phyloP scores from a whole-genome alignment of 2,888 invertebrate species.

The Alitta virens region DNA sequence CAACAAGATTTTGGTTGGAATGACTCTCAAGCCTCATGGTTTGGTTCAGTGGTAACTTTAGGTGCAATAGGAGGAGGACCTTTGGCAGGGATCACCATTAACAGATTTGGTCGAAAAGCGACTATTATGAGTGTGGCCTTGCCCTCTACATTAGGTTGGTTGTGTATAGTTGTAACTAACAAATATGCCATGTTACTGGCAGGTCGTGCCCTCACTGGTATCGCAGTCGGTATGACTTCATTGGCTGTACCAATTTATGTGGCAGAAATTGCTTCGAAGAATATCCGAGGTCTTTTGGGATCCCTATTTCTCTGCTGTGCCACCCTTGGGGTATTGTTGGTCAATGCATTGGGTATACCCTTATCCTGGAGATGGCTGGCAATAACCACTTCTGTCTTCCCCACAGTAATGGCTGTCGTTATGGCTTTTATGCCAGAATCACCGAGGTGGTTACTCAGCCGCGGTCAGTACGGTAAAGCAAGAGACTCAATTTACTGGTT shows the following conservation, averaged over 20 bases:
- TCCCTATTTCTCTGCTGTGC: background rate
- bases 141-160: background rate
- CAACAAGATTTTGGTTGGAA: background rate
- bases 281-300: constrained; percentile 1
- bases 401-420: background rate
- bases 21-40: background rate
- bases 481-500: background rate
- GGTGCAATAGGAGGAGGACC: background rate
- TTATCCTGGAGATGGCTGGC: constrained; percentile 8
- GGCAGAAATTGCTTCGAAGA: constrained; percentile 1
- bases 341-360: constrained; percentile 4
- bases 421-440: constrained; percentile 12
- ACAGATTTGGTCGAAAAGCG: background rate
- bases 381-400: background rate
- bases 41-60: background rate
- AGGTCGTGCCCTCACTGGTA: background rate
- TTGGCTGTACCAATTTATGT: constrained; percentile 8
- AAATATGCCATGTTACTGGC: background rate
- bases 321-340: constrained; percentile 3
- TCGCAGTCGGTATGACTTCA: constrained; percentile 1
- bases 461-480: background rate
- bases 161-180: background rate
- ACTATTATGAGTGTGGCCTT: background rate
- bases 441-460: constrained; percentile 5
- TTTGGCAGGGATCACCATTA: background rate